A percentile compares a stretch with the other conserved stretches of the same genome.
Evolutionary conservation across 1,140 invertebrate genomes (phyloP).

Genomic region (Orius insidiosus): DNA sequence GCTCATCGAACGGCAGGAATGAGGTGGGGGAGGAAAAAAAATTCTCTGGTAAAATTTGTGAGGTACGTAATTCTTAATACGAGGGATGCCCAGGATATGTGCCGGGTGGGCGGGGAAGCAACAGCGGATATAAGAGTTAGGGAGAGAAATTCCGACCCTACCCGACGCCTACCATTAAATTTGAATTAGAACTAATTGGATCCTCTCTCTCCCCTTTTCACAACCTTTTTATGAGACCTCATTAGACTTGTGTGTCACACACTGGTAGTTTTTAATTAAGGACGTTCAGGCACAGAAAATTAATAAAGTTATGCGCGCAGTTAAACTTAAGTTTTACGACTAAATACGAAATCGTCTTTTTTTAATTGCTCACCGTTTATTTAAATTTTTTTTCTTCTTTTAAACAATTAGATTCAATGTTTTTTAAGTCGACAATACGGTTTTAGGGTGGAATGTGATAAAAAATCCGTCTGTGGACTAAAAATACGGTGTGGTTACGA

Average conservation of each 20-base stretch:
- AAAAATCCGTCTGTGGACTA: too few relatives aligned
- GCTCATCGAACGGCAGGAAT: too few relatives aligned
- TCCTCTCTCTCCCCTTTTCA: background rate
- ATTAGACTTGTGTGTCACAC: slow-evolving; percentile 6
- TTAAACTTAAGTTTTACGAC: slow-evolving; percentile 5
- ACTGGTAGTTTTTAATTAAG: slow-evolving; percentile 8
- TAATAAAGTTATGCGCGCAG: slow-evolving; percentile 5
- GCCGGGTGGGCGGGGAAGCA: background rate
- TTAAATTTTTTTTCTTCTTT: background rate
- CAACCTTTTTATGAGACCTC: slow-evolving; percentile 3
- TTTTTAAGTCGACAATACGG: too few relatives aligned
- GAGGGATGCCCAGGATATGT: too few relatives aligned
- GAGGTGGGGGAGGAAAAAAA: background rate
- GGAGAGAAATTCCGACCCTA: too few relatives aligned
- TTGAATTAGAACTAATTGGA: slow-evolving; percentile 8
- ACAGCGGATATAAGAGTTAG: background rate
- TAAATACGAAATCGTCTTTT: background rate
- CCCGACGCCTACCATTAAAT: slow-evolving; percentile 2
- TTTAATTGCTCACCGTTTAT: background rate
- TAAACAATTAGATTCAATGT: background rate
- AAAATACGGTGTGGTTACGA: too few relatives aligned
- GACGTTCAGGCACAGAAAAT: background rate
- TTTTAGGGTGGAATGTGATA: too few relatives aligned
- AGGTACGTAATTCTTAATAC: too few relatives aligned
- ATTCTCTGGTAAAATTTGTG: background rate